Conservation (phyloP, 2,888 invertebrate species). For the Perizoma affinitatum region DNA sequence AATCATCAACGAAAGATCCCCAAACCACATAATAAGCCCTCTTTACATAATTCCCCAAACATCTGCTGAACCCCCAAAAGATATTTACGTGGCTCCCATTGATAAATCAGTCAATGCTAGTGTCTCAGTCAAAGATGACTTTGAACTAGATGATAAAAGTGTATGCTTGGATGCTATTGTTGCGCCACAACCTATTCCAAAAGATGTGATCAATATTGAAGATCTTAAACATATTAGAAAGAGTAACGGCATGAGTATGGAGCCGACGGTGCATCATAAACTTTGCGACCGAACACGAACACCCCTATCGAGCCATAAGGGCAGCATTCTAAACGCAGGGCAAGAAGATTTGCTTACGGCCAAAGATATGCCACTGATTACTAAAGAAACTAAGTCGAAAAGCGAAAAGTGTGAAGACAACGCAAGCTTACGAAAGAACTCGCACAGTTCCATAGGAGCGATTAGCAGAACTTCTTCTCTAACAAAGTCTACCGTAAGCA, state of each 20-base stretch:
- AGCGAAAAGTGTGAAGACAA: constrained; percentile 57
- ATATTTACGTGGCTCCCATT: constrained; percentile 39
- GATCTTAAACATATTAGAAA: constrained; percentile 57
- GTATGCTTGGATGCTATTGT: constrained; percentile 26
- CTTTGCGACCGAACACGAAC: constrained; percentile 83
- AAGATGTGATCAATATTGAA: constrained; percentile 43
- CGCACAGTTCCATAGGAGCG: constrained; percentile 76
- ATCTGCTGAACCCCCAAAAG: constrained; percentile 43
- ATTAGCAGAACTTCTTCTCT: constrained; percentile 77
- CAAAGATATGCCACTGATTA: constrained; percentile 54
- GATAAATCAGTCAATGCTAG: constrained; percentile 50
- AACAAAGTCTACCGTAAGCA: constrained; percentile 79
- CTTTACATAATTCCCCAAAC: constrained; percentile 67
- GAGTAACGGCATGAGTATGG: constrained; percentile 62
- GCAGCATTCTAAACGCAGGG: constrained; percentile 65
- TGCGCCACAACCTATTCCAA: constrained; percentile 42
- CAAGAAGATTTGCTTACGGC: constrained; percentile 63
- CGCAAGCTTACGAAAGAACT: constrained; percentile 64
- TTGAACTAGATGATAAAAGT: constrained; percentile 46
- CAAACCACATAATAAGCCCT: constrained; percentile 54
- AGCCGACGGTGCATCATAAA: constrained; percentile 84
- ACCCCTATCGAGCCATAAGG: constrained; percentile 73
- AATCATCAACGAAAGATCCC: constrained; percentile 63
- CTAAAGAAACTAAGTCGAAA: constrained; percentile 58
- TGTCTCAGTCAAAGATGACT: constrained; percentile 51